phyloP scores from a whole-genome alignment of 2,888 invertebrate genomes.

The Hypolimnas misippus region DNA sequence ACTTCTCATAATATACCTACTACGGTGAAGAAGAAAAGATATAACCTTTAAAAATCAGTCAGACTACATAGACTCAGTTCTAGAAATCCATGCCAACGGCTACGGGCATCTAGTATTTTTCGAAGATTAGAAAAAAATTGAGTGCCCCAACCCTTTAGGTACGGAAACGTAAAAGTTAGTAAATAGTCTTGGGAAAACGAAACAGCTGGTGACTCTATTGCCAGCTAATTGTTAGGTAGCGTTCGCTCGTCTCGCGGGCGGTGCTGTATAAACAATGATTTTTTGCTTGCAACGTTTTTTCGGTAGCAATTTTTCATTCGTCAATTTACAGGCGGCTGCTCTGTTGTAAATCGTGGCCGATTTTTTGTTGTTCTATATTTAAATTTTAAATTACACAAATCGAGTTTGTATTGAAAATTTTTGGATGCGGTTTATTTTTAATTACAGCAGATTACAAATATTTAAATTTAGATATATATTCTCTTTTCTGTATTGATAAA shows the following conservation, averaged over 20 bases:
- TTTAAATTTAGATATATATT: too few relatives aligned
- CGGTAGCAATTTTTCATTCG: constrained; percentile 1
- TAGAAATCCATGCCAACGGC: too few relatives aligned
- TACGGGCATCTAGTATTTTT: too few relatives aligned
- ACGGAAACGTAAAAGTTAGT: too few relatives aligned
- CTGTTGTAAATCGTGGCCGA: not conserved
- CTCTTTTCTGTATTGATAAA: too few relatives aligned
- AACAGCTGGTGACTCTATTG: not conserved
- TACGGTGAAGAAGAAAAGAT: too few relatives aligned
- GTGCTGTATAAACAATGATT: constrained; percentile 3
- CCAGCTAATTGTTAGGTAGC: not conserved
- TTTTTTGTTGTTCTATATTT: constrained; percentile 5
- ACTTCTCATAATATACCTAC: too few relatives aligned
- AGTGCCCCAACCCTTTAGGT: too few relatives aligned
- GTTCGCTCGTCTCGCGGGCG: not conserved
- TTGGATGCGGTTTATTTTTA: not conserved
- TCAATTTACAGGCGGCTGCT: not conserved
- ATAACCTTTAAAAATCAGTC: too few relatives aligned
- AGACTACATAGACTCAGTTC: too few relatives aligned
- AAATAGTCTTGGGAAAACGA: too few relatives aligned
- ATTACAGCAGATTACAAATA: not conserved
- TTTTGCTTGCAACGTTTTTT: not conserved
- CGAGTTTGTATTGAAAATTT: not conserved
- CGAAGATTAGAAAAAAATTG: too few relatives aligned
- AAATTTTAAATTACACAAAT: constrained; percentile 10